A percentile compares a stretch with the other conserved stretches of the same genome.
Conservation (phyloP, 1,140 invertebrate genomes). For the Drosophila melanogaster region Release_6_plus_ISO1_MT NC_004354.4:864001-864500, state of each 20-base stretch:
- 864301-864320: too few species aligned
- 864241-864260: not conserved
- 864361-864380: slow-evolving; percentile 30
- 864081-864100: not conserved
- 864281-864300: not conserved
- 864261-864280: slow-evolving; percentile 21
- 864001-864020: slow-evolving; percentile 30
- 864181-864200: too few species aligned
- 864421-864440: slow-evolving; percentile 80
- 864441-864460: slow-evolving; percentile 32
- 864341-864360: slow-evolving; percentile 15
- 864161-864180: too few species aligned
- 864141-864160: too few species aligned
- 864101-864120: not conserved
- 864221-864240: not conserved
- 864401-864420: slow-evolving; percentile 82
- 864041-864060: slow-evolving; percentile 9
- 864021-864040: slow-evolving; percentile 40
- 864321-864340: slow-evolving; percentile 1
- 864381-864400: slow-evolving; percentile 78
- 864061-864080: not conserved
- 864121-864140: not conserved
- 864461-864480: slow-evolving; percentile 44
- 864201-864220: too few species aligned
- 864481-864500: slow-evolving; percentile 72